These are phyloP conservation scores for Notocelia uddmanniana DNA, from an alignment of 2,888 invertebrate genomes.

Conservation along the genomic window DNA sequence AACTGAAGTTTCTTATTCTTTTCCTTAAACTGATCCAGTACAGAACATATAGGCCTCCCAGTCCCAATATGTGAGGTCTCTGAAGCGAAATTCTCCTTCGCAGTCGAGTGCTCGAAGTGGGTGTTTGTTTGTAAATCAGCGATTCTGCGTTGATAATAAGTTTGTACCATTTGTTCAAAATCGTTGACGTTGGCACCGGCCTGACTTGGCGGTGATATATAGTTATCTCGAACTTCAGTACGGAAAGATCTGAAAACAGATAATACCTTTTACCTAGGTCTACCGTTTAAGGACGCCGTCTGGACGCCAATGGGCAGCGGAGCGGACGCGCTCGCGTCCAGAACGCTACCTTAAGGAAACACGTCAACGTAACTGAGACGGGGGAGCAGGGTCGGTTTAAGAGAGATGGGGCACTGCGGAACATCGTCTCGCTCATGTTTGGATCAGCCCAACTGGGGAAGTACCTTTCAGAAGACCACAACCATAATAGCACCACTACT, in stretches of 20 bases:
- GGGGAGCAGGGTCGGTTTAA: too few relatives aligned
- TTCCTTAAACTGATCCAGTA: slow-evolving; percentile 64
- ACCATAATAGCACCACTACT: too few relatives aligned
- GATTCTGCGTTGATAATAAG: slow-evolving; percentile 58
- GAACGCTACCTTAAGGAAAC: too few relatives aligned
- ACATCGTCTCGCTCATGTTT: too few relatives aligned
- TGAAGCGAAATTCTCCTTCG: slow-evolving; percentile 57
- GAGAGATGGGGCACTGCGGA: too few relatives aligned
- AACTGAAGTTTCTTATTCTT: slow-evolving; percentile 64
- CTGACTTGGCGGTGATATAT: slow-evolving; percentile 56
- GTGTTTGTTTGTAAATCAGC: slow-evolving; percentile 61
- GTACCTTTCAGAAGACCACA: too few relatives aligned
- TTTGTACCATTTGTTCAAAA: slow-evolving; percentile 64
- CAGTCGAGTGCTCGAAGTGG: slow-evolving; percentile 57
- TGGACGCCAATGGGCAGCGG: too few relatives aligned
- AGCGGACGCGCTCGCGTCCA: too few relatives aligned
- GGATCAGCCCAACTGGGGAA: too few relatives aligned
- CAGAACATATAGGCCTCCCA: slow-evolving; percentile 66
- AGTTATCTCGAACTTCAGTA: slow-evolving; percentile 75
- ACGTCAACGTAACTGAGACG: too few relatives aligned
- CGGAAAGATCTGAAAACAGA: slow-evolving; percentile 66
- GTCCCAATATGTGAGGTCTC: slow-evolving; percentile 67
- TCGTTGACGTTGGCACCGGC: slow-evolving; percentile 63
- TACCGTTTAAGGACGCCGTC: too few relatives aligned
- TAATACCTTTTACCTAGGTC: not conserved